Base-by-base conservation (phyloP, 1,140 invertebrate species). In the Heterodera schachtii region DNA sequence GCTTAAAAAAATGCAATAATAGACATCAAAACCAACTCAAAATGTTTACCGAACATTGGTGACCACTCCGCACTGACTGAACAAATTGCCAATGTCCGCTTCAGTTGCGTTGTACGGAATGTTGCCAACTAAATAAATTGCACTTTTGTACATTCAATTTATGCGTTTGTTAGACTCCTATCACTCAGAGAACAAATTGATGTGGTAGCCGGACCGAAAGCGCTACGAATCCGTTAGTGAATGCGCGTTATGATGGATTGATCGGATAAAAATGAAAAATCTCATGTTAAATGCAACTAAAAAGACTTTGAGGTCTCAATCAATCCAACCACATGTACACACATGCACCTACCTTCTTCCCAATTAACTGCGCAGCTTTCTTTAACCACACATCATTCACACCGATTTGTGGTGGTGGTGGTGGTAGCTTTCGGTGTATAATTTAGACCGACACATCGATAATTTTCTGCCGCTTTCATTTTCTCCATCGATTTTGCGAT, bases 21-120 rank as follows among this genome's bases (percentile, higher is more conserved):
- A 21, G 31, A n/a, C 8, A 43, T 44, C n/a, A 46, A 44, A 74
- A 46, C n/a, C 16, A 41, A 11, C 44, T 3, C 31, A 31, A 31
- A 31, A 31, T 31, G n/a, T 31, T n/a, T 21, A 76, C 73, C 79
- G 83, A 78, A 87, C 81, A 71, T 88, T 86, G 52, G 75, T 79
- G 3, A 99, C 97, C 47, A 96, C 95, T 19, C 98, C 98, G 84
- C 96, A 97, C 93, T 97, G 95, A 87, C 94, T 94, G 90, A 99
- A 99, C 86, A 99, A 98, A 90, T 98, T 96, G 90, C 97, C 98
- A 16, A 99, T 91, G 91, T 98, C 97, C 89, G 98, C 96, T 92
- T 99, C 98, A 0, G 96, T 98, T 1, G 96, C 96, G 92, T 98
- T 96, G 92, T 99, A 99, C 19, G 98, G 98, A 91, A 99, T 98